phyloP scores from a whole-genome alignment of 2,888 invertebrate genomes.

The Aquatica leii region DNA sequence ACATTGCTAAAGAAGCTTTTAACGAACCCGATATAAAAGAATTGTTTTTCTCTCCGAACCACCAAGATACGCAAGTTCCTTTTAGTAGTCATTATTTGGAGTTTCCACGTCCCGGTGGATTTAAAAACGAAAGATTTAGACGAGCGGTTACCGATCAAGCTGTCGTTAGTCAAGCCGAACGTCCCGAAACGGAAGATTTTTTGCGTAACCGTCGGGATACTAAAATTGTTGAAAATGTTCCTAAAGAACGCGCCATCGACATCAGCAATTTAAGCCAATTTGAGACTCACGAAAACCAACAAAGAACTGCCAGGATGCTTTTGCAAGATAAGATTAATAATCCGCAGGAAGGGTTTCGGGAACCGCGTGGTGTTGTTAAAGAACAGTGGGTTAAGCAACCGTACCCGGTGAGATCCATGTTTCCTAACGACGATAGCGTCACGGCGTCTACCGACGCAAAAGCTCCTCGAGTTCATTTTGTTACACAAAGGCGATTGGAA shows the following conservation, averaged over 20 bases:
- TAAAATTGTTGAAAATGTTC: slow-evolving; percentile 21
- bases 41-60: slow-evolving; percentile 39
- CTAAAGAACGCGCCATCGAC: neutral
- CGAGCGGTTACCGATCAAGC: slow-evolving; percentile 23
- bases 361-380: slow-evolving; percentile 64
- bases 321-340: slow-evolving; percentile 37
- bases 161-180: slow-evolving; percentile 23
- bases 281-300: neutral
- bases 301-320: slow-evolving; percentile 43
- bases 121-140: slow-evolving; percentile 18
- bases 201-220: slow-evolving; percentile 52
- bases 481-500: slow-evolving; percentile 64
- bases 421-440: slow-evolving; percentile 59
- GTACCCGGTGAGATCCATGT: slow-evolving; percentile 58
- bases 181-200: slow-evolving; percentile 47
- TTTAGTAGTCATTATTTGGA: slow-evolving; percentile 19
- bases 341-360: slow-evolving; percentile 29
- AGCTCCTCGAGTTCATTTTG: slow-evolving; percentile 72
- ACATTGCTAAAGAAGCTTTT: slow-evolving; percentile 8
- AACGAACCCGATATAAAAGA: slow-evolving; percentile 33
- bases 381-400: slow-evolving; percentile 71
- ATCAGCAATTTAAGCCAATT: slow-evolving; percentile 15
- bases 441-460: slow-evolving; percentile 67
- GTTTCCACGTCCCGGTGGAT: slow-evolving; percentile 40
- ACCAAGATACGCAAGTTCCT: slow-evolving; percentile 11